A percentile compares a stretch with the other conserved stretches of the same genome.
Evolutionary conservation across 1,140 invertebrate genomes (phyloP).

Genomic region (Kradibia gibbosae): DNA sequence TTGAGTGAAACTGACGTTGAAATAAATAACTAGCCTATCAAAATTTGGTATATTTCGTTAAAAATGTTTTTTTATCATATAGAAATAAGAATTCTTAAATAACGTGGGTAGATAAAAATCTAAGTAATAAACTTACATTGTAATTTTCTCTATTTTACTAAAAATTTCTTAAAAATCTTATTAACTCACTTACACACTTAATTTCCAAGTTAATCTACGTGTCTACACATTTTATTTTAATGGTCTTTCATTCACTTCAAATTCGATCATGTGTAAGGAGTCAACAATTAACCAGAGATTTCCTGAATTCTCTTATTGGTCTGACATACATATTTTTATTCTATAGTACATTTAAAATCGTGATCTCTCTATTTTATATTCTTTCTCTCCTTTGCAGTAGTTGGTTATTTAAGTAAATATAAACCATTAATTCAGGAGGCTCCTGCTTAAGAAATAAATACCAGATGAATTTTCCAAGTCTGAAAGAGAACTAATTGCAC

Average conservation of each 20-base stretch:
- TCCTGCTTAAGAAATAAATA: background rate
- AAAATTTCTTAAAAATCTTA: background rate
- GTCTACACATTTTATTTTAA: background rate
- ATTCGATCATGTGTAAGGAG: slow-evolving; percentile 5
- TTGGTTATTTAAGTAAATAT: slow-evolving; percentile 60
- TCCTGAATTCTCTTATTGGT: background rate
- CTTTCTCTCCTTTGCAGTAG: background rate
- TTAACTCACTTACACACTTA: background rate
- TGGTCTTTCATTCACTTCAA: background rate
- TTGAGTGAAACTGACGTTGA: background rate
- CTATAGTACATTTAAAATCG: slow-evolving; percentile 14
- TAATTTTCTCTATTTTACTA: background rate
- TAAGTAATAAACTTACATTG: too few relatives aligned
- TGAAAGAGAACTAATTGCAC: slow-evolving; percentile 5
- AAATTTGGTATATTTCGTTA: background rate
- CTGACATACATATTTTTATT: background rate
- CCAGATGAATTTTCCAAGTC: slow-evolving; percentile 47
- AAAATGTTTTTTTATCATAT: too few relatives aligned
- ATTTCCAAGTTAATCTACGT: background rate
- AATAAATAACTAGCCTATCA: background rate
- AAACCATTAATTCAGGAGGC: slow-evolving; percentile 60
- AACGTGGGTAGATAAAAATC: too few relatives aligned
- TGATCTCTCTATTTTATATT: too few relatives aligned
- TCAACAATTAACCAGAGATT: background rate
- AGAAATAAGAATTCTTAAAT: too few relatives aligned